Conservation (phyloP, 2,888 invertebrate species). For the Penaeus monodon region DNA sequence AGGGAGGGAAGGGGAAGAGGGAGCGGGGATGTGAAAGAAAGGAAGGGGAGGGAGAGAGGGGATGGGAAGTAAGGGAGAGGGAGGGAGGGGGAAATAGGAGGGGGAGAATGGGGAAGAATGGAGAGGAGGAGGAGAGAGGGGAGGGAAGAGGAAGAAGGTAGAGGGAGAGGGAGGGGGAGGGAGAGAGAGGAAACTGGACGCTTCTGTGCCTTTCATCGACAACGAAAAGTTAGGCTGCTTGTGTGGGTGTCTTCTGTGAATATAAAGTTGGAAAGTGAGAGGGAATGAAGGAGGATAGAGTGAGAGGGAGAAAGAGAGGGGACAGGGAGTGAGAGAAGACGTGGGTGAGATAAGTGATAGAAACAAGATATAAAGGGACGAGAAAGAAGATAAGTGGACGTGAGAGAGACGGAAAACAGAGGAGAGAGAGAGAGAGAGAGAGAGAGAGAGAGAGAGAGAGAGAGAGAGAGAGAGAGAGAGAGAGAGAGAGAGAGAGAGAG, state of each 20-base stretch:
- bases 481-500: too few species aligned
- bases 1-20: too few species aligned
- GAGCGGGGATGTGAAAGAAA: not conserved
- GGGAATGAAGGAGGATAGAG: not conserved
- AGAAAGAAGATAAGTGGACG: too few species aligned
- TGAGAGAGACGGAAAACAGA: too few species aligned
- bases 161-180: not conserved
- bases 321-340: too few species aligned
- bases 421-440: too few species aligned
- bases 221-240: not conserved
- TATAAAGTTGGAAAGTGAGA: not conserved
- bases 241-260: too few species aligned
- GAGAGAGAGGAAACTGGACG: not conserved
- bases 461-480: too few species aligned
- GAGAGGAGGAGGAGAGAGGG: not conserved
- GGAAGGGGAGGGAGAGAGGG: not conserved
- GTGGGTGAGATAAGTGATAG: too few species aligned
- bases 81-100: not conserved
- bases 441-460: too few species aligned
- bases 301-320: not conserved
- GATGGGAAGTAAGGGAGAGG: not conserved
- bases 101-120: too few species aligned
- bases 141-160: not conserved
- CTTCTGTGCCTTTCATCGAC: slow-evolving; percentile 4
- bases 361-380: too few species aligned